phyloP scores from a whole-genome alignment of 2,888 invertebrate genomes.

The Ichneumoninae sp. region DNA sequence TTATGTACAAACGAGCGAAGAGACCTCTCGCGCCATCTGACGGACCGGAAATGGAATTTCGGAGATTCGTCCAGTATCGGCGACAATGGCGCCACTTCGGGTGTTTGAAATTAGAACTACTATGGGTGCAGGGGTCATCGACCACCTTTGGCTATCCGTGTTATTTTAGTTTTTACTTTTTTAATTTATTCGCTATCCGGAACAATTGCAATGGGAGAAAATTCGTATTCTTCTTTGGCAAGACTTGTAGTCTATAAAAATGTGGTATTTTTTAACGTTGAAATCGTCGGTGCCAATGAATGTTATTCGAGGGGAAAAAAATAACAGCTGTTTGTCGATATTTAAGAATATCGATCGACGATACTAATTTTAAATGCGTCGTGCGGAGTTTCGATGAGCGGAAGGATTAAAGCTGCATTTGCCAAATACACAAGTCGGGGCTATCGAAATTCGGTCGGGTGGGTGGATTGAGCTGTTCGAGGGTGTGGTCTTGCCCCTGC shows the following conservation, averaged over 20 bases:
- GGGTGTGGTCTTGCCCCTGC: slow-evolving; percentile 79
- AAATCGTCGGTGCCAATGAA: neutral
- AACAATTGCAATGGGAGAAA: neutral
- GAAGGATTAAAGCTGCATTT: neutral
- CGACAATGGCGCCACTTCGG: neutral
- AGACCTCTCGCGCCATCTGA: neutral
- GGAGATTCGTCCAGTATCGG: neutral
- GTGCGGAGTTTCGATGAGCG: neutral
- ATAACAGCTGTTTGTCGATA: neutral
- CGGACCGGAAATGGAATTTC: neutral
- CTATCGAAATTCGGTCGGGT: slow-evolving; percentile 53
- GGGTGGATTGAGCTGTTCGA: slow-evolving; percentile 81
- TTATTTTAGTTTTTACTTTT: neutral
- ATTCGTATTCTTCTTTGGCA: neutral
- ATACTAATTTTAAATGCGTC: neutral
- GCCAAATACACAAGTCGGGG: slow-evolving; percentile 8
- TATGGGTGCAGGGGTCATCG: neutral
- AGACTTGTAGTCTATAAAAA: neutral
- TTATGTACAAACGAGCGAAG: neutral
- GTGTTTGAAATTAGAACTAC: neutral
- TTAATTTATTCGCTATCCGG: neutral
- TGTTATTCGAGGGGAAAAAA: neutral
- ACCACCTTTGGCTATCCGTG: neutral
- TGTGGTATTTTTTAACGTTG: neutral
- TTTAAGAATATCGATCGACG: neutral